Evolutionary conservation across 2,113 vertebrate species (phyloP), one percentile per base, ranked within the genome.

Genomic region (Acanthisitta chloris): DNA sequence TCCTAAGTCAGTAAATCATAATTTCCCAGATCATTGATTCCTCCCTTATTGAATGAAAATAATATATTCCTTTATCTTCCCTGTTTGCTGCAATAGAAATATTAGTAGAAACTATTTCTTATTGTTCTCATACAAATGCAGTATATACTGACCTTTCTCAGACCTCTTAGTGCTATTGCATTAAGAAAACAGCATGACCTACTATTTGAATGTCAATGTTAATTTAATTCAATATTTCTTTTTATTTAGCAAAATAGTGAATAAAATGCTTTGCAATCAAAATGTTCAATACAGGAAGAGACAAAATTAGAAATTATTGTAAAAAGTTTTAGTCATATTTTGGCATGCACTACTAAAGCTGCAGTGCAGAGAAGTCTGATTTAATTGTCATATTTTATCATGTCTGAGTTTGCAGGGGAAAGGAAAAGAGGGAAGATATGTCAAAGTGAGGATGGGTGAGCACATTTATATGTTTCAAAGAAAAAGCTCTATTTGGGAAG

Each of bases 391-490:
- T 45, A 3, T n/a, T 92, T 92, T 57, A 42, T 80, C 31, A 23
- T 4, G 1, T 38, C 83, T 88, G 38, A n/a, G 9, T 76, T 72
- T 86, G 45, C 8, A 92, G 11, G 4, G 17, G 25, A 77, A 88
- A 82, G 4, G 3, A 69, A 64, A 88, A 88, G 8, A 64, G 9
- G 4, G 3, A 38, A 34, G 4, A 40, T 40, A 69, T 25, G 12
- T 21, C 7, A 5, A 48, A 20, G 3, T 19, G 4, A 80, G 8
- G 6, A 33, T 52, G 7, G 5, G 4, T 73, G 9, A 73, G 3
- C 24, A 18, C 0, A 0, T n/a, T 80, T 2, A 1, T 46, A 34
- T 1, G 0, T 38, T 83, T 86, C 34, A 40, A 69, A 76, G 5
- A 86, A 65, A 43, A 36, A 9, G 2, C 0, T 31, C 15, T 57